Conservation (phyloP, 2,113 vertebrate species). For the mouse (Mus musculus) region DNA sequence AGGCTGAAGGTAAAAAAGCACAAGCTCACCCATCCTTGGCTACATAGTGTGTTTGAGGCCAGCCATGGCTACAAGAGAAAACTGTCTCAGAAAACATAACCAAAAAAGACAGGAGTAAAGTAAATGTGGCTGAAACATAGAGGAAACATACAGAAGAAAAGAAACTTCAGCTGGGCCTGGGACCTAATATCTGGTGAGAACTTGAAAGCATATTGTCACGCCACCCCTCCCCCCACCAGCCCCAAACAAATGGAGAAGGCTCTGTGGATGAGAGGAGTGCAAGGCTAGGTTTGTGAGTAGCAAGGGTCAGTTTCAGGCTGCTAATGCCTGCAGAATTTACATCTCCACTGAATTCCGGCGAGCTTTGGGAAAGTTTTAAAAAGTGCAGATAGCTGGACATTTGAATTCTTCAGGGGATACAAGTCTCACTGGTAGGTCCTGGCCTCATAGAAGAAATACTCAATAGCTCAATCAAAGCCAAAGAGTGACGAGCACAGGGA, state of each 20-base stretch:
- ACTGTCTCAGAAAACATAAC: background rate
- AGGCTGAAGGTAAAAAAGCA: background rate
- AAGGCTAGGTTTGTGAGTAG: background rate
- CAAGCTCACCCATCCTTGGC: background rate
- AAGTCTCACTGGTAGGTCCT: slow-evolving; percentile 74
- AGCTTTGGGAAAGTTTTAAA: slow-evolving; percentile 41
- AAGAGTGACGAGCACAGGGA: slow-evolving; percentile 78
- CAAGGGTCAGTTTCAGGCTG: background rate
- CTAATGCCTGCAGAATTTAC: background rate
- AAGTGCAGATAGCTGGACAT: slow-evolving; percentile 67
- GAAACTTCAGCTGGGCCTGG: background rate
- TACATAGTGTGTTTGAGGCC: no score
- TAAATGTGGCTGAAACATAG: background rate
- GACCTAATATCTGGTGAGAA: background rate
- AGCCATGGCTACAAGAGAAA: no score
- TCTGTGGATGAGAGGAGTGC: background rate
- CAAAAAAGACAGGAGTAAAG: background rate
- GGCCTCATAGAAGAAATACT: slow-evolving; percentile 76
- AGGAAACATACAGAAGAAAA: background rate
- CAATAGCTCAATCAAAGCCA: slow-evolving; percentile 83
- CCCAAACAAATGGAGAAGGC: background rate
- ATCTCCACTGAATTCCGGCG: background rate
- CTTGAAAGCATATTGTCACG: background rate
- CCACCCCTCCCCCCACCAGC: no score
- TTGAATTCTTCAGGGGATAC: slow-evolving; percentile 74